Evolutionary conservation across 2,888 invertebrate species (phyloP).

Genomic region (Eupithecia centaureata): DNA sequence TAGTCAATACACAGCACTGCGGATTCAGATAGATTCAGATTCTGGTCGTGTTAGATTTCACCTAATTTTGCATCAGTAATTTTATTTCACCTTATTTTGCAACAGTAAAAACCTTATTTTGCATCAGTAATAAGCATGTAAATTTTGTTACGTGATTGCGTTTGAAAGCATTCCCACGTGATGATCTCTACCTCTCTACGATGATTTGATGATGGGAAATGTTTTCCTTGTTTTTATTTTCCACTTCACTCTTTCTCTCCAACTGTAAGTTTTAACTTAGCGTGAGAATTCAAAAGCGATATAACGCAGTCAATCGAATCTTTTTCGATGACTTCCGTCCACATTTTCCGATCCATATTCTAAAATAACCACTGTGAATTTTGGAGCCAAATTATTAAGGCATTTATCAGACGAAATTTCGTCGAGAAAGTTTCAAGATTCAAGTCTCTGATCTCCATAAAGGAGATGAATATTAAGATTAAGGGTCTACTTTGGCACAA

Average conservation of each 20-base stretch:
- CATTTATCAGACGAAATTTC: background rate
- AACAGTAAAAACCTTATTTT: no score
- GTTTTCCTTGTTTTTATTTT: background rate
- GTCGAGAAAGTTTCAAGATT: background rate
- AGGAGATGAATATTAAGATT: slow-evolving; percentile 3
- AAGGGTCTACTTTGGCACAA: slow-evolving; percentile 20
- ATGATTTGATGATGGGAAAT: no score
- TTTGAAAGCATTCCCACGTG: no score
- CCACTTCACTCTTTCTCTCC: background rate
- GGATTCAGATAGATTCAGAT: background rate
- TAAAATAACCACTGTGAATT: background rate
- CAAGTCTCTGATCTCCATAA: background rate
- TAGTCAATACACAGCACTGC: background rate
- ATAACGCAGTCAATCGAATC: no score
- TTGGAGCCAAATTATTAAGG: background rate
- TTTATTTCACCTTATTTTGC: no score
- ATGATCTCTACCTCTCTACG: no score
- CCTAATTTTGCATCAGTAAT: no score
- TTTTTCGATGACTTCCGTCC: background rate
- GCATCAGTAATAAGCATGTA: no score
- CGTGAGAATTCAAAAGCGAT: no score
- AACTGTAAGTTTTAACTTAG: no score
- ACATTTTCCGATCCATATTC: background rate
- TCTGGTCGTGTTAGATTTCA: background rate
- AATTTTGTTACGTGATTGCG: no score